Conservation (phyloP, 2,113 vertebrate species). For the Mobula birostris region DNA sequence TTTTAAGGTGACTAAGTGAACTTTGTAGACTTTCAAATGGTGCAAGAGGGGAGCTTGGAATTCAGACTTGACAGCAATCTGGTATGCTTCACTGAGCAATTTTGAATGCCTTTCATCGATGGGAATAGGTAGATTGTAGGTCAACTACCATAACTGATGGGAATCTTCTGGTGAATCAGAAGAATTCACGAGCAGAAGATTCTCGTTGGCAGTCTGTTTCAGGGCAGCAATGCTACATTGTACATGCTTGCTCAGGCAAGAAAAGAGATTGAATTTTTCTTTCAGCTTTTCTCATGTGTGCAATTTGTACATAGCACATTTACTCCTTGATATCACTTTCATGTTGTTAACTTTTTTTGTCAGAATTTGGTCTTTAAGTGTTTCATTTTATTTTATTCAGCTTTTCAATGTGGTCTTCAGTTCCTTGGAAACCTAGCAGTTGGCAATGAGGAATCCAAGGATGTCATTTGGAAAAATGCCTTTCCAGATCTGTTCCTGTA, state of each 20-base stretch:
- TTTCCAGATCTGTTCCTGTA: slow-evolving; percentile 69
- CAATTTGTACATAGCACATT: too few species aligned
- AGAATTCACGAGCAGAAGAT: neutral
- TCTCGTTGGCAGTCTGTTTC: neutral
- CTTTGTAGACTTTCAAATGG: neutral
- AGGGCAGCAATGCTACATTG: neutral
- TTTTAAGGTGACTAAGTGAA: neutral
- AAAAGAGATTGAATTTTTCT: neutral
- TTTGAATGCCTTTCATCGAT: neutral
- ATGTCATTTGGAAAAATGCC: slow-evolving; percentile 67
- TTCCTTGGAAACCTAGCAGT: slow-evolving; percentile 87
- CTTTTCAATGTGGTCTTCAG: slow-evolving; percentile 83
- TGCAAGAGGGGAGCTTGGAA: neutral
- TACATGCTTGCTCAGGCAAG: neutral
- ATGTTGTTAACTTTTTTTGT: neutral
- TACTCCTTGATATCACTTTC: neutral
- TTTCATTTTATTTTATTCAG: slow-evolving; percentile 51
- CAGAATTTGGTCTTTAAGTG: neutral
- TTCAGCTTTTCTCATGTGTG: neutral
- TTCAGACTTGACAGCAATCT: too few species aligned
- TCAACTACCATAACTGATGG: neutral
- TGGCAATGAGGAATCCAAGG: slow-evolving; percentile 78
- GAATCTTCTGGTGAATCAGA: neutral
- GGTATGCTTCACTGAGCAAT: neutral
- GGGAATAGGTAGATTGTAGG: neutral